Conservation (phyloP, 2,113 vertebrate genomes). For the Thymallus thymallus region DNA sequence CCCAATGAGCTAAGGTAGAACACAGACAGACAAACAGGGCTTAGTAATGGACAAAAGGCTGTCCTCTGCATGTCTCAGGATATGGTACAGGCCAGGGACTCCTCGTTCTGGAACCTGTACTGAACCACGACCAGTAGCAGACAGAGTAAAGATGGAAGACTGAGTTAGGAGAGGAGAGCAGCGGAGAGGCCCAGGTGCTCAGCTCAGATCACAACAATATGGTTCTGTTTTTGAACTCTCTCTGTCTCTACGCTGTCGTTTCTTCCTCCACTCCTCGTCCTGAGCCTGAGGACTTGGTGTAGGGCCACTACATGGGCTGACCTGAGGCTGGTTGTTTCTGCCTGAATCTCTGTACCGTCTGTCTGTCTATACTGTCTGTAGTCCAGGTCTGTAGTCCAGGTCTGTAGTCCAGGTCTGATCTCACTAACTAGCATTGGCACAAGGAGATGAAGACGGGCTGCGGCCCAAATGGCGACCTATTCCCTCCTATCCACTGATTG, state of each 20-base stretch:
- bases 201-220: slow-evolving; percentile 66
- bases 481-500: no score
- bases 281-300: slow-evolving; percentile 5
- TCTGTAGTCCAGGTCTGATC: slow-evolving; percentile 8
- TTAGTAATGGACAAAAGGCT: not conserved
- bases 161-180: slow-evolving; percentile 83
- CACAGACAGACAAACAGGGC: not conserved
- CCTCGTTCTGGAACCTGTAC: slow-evolving; percentile 96
- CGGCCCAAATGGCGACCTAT: no score
- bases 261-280: slow-evolving; percentile 27
- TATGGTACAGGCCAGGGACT: slow-evolving; percentile 52
- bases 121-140: slow-evolving; percentile 91
- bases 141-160: slow-evolving; percentile 86
- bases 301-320: slow-evolving; percentile 35
- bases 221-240: slow-evolving; percentile 63
- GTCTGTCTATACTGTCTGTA: no score
- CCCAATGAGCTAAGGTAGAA: not conserved
- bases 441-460: no score
- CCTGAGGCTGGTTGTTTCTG: slow-evolving; percentile 5
- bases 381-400: not conserved
- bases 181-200: slow-evolving; percentile 82
- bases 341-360: not conserved
- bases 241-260: no score
- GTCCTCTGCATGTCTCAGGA: slow-evolving; percentile 17
- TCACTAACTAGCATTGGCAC: slow-evolving; percentile 5